These are phyloP conservation scores for Cisticola juncidis DNA, from an alignment of 2,113 vertebrate genomes.

Conservation along the genomic window DNA sequence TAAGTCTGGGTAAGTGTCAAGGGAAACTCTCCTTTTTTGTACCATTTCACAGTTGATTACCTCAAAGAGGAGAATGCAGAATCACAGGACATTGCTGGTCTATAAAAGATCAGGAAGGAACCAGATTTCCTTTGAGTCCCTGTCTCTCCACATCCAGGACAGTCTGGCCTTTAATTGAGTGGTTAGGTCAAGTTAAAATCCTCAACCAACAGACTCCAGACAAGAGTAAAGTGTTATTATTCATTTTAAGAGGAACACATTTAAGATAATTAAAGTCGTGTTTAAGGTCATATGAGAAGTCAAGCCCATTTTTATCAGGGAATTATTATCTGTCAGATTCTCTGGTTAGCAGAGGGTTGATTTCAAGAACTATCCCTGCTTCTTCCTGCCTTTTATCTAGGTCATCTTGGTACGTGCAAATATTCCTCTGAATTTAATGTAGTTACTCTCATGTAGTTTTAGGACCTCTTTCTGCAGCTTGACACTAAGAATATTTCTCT, in stretches of 20 bases:
- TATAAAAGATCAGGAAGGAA: background rate
- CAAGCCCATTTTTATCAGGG: slow-evolving; percentile 34
- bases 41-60: background rate
- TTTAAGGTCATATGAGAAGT: slow-evolving; percentile 44
- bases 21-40: background rate
- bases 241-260: background rate
- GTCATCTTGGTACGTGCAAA: background rate
- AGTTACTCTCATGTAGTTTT: background rate
- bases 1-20: fast-evolving
- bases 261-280: background rate
- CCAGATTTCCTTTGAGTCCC: background rate
- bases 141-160: background rate
- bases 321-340: slow-evolving; percentile 31
- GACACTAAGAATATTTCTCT: background rate
- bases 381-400: background rate
- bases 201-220: background rate
- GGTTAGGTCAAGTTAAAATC: background rate
- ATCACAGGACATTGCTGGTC: background rate
- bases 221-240: background rate
- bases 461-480: background rate
- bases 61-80: background rate
- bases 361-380: background rate
- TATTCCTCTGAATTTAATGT: background rate
- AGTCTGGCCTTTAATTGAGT: background rate
- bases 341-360: background rate